Base-by-base conservation (phyloP, 2,113 vertebrate species). In the Macheiramphus alcinus region DNA sequence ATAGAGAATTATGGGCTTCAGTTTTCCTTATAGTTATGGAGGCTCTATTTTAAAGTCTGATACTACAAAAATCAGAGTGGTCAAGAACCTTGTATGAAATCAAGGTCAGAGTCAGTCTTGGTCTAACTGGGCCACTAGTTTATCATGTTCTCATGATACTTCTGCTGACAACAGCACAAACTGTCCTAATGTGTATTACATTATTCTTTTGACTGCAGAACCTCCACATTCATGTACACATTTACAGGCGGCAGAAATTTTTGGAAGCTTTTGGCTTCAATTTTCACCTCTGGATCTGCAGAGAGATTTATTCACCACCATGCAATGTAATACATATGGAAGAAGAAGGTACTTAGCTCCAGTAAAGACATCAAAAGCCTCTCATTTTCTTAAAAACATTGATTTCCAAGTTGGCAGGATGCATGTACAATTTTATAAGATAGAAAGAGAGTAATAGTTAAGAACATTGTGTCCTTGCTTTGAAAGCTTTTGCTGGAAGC, bases 401-500 rank as follows among this genome's bases (percentile, higher is more conserved):
- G 14, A 40, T 70, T 94, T 93, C 32, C 25, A 66, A 42, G 38
- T 45, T 83, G 68, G 18, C 55, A 92, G 25, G n/a, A 32, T 48
- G 5, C n/a, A 68, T 36, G 29, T 42, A 76, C 2, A 3, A 58
- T 82, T 81, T 88, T 38, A 21, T 68, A 53, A 84, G n/a, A 86
- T 38, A 78, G 23, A 55, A 83, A 73, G 16, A 79, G 21, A 83
- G 38, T 52, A 84, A n/a, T n/a, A 59, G n/a, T 81, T 71, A 89
- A 79, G 76, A 93, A 85, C 20, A 56, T 14, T 53, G 21, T 61
- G 47, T 79, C 32, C 29, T 86, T 84, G 52, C 29, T 95, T 87
- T 95, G 47, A 91, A 93, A 86, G 10, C 11, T 87, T 93, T 94
- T 78, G 11, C 73, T 94, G 43, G 68, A 94, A 95, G 65, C 38